Evolutionary conservation across 2,888 invertebrate species (phyloP).

Genomic region (Melanotus villosus): DNA sequence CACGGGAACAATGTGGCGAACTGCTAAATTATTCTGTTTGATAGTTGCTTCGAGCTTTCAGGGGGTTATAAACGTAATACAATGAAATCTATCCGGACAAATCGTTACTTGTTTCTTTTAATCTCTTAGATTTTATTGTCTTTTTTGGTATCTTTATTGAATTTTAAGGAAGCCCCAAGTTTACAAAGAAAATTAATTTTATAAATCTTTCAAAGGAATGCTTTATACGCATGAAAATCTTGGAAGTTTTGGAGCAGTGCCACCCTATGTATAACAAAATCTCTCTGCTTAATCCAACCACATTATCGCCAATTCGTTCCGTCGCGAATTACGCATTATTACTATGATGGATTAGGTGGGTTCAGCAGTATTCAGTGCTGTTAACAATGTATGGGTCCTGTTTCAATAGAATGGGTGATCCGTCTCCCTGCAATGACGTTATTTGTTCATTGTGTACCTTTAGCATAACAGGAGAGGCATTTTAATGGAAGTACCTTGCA

Average conservation of each 20-base stretch:
- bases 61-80: slow-evolving; percentile 41
- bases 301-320: slow-evolving; percentile 52
- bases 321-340: slow-evolving; percentile 60
- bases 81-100: slow-evolving; percentile 47
- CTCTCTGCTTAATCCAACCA: slow-evolving; percentile 46
- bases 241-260: slow-evolving; percentile 16
- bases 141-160: not conserved
- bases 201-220: not conserved
- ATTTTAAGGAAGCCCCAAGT: not conserved
- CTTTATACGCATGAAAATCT: not conserved
- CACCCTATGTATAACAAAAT: slow-evolving; percentile 31
- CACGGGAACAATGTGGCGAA: slow-evolving; percentile 63
- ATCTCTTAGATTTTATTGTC: slow-evolving; percentile 9
- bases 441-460: slow-evolving; percentile 39
- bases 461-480: slow-evolving; percentile 18
- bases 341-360: slow-evolving; percentile 63
- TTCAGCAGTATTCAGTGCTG: slow-evolving; percentile 53
- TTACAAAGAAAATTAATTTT: not conserved
- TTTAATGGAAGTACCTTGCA: slow-evolving; percentile 34
- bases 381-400: slow-evolving; percentile 57
- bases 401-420: slow-evolving; percentile 63
- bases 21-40: slow-evolving; percentile 65
- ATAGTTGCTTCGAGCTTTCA: slow-evolving; percentile 55
- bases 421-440: slow-evolving; percentile 62
- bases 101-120: slow-evolving; percentile 37